A percentile compares a stretch with the other conserved stretches of the same genome.
Conservation (phyloP, 1,140 invertebrate species). For the Euura saliciscinereae region DNA sequence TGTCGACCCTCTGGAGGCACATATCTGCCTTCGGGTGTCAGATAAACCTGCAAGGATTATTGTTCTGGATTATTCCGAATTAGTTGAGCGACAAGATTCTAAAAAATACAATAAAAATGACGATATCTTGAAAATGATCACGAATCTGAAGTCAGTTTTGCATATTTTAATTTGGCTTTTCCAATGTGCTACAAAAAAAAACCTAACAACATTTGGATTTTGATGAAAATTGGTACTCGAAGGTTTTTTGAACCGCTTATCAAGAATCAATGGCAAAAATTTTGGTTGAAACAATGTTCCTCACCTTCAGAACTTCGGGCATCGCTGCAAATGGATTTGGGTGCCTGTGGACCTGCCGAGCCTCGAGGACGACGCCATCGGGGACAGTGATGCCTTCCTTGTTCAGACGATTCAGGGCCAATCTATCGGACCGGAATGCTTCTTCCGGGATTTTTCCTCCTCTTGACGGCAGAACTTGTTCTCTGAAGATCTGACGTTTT, state of each 20-base stretch:
- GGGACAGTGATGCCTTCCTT: slow-evolving; percentile 68
- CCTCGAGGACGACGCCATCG: slow-evolving; percentile 65
- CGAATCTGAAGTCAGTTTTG: too few species aligned
- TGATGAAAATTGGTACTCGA: too few species aligned
- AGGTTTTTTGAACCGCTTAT: slow-evolving; percentile 25
- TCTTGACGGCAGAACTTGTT: slow-evolving; percentile 66
- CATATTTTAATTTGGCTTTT: too few species aligned
- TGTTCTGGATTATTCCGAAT: slow-evolving; percentile 17
- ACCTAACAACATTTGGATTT: not conserved
- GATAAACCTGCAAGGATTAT: slow-evolving; percentile 41
- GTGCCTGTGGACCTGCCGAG: slow-evolving; percentile 46
- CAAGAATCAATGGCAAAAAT: slow-evolving; percentile 9
- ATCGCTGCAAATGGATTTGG: slow-evolving; percentile 39
- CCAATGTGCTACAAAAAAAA: too few species aligned
- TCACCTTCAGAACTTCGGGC: slow-evolving; percentile 49
- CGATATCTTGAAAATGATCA: too few species aligned
- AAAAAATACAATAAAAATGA: slow-evolving; percentile 9
- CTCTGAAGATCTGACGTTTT: slow-evolving; percentile 70
- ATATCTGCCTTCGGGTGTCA: slow-evolving; percentile 52
- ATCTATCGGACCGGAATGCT: slow-evolving; percentile 66
- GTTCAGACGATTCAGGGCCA: slow-evolving; percentile 67
- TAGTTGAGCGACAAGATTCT: slow-evolving; percentile 28
- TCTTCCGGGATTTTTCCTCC: slow-evolving; percentile 72
- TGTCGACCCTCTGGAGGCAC: slow-evolving; percentile 51
- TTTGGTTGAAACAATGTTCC: slow-evolving; percentile 9